phyloP scores from a whole-genome alignment of 2,113 vertebrate genomes.

The Pseudonaja textilis region DNA sequence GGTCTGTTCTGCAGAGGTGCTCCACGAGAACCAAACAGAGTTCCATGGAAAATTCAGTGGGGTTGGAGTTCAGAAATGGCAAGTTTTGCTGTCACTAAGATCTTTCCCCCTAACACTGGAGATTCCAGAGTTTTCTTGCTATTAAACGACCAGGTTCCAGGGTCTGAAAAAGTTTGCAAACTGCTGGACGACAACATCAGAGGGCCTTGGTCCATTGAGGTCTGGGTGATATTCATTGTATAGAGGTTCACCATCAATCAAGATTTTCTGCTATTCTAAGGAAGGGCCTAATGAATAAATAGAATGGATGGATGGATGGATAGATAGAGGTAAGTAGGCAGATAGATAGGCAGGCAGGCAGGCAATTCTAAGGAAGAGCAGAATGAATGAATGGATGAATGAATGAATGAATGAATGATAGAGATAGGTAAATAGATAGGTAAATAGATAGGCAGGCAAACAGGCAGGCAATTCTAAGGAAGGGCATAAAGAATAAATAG shows the following conservation, averaged over 20 bases:
- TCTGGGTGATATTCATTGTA: neutral
- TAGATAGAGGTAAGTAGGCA: too few species aligned
- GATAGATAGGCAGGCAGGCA: too few species aligned
- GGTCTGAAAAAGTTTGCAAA: neutral
- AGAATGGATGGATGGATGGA: too few species aligned
- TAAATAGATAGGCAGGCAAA: too few species aligned
- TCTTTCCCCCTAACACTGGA: neutral
- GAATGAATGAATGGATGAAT: too few species aligned
- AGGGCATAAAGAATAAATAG: too few species aligned
- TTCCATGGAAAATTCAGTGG: neutral
- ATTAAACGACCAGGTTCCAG: neutral
- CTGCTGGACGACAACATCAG: neutral
- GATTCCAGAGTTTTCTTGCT: neutral
- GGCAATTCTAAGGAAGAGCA: too few species aligned
- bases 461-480: too few species aligned
- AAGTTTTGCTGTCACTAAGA: neutral
- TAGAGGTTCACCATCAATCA: neutral
- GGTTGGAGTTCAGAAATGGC: neutral
- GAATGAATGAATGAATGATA: too few species aligned
- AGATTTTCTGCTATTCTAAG: neutral
- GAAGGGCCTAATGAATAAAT: neutral
- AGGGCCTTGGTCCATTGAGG: neutral
- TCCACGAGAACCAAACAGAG: neutral
- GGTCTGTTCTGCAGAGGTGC: neutral
- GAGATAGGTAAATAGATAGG: too few species aligned